These are phyloP conservation scores for Halcyon leucocephala DNA, from an alignment of 2,797 vertebrate genomes.

Conservation along the genomic window DNA sequence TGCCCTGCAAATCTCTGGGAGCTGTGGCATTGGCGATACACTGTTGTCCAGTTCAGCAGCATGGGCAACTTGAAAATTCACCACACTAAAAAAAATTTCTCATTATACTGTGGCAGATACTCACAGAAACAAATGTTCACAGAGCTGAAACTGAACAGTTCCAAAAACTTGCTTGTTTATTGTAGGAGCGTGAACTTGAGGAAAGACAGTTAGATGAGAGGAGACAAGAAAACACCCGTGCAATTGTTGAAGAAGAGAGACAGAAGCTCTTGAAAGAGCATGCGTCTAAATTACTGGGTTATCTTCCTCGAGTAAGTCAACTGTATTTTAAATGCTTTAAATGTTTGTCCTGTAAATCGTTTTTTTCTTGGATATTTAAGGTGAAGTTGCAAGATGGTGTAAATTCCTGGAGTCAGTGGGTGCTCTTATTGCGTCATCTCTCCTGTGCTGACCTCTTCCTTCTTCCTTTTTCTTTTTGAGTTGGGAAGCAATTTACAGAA, in stretches of 20 bases:
- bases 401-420: neutral
- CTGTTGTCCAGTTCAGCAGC: neutral
- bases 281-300: constrained; percentile 88
- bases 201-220: constrained; percentile 82
- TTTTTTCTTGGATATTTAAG: neutral
- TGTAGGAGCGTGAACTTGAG: constrained; percentile 86
- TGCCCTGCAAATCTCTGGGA: neutral
- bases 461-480: neutral
- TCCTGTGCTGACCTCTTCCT: neutral
- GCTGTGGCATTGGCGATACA: rapidly evolving
- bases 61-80: neutral
- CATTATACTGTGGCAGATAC: neutral
- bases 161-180: neutral
- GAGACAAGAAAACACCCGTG: constrained; percentile 78
- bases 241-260: constrained; percentile 93
- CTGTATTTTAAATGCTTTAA: neutral
- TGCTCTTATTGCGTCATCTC: neutral
- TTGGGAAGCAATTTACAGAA: neutral
- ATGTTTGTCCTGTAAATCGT: neutral
- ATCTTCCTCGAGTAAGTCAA: constrained; percentile 88
- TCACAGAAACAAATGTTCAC: neutral
- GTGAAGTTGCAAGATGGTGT: neutral
- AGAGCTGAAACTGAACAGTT: neutral
- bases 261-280: constrained; percentile 89
- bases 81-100: neutral